These are phyloP conservation scores for Oryzias curvinotus DNA, from an alignment of 2,113 vertebrate species.

Conservation along the genomic window DNA sequence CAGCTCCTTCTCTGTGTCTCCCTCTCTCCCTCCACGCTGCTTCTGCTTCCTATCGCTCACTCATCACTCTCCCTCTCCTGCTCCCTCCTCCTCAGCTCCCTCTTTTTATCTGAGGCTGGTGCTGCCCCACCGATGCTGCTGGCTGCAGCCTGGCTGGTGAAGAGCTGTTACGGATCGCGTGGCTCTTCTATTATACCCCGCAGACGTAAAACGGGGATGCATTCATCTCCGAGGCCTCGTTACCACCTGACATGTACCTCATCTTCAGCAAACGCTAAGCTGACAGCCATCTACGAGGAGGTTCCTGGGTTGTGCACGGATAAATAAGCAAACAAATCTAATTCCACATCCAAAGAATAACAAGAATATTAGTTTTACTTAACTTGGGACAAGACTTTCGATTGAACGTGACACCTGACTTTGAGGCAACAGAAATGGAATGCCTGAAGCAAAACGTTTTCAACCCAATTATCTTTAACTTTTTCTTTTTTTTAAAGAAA, in stretches of 20 bases:
- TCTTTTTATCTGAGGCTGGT: conserved; percentile 81
- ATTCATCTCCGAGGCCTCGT: conserved; percentile 88
- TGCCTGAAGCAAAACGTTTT: conserved; percentile 51
- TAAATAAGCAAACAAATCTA: conserved; percentile 49
- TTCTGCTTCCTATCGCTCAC: conserved; percentile 73
- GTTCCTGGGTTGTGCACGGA: conserved; percentile 22
- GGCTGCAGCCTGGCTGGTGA: conserved; percentile 96
- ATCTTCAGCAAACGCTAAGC: conserved; percentile 57
- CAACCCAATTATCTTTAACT: conserved; percentile 42
- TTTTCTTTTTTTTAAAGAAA: conserved; percentile 9
- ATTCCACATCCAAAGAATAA: conserved; percentile 31
- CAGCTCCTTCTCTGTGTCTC: conserved; percentile 66
- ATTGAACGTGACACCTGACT: conserved; percentile 41
- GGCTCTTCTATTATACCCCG: conserved; percentile 94
- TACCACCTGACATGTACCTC: conserved; percentile 63
- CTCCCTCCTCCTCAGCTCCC: conserved; percentile 69
- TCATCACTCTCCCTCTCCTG: conserved; percentile 76
- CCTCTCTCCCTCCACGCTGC: conserved; percentile 62
- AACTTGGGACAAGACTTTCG: conserved; percentile 33
- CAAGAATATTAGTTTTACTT: conserved; percentile 32
- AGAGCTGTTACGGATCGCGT: conserved; percentile 94
- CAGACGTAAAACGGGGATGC: conserved; percentile 87
- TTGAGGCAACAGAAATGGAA: conserved; percentile 26
- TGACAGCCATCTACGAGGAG: conserved; percentile 50
- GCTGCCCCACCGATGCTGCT: conserved; percentile 93